These are phyloP conservation scores for Athrips mouffetella DNA, from an alignment of 2,888 invertebrate genomes.

Conservation along the genomic window DNA sequence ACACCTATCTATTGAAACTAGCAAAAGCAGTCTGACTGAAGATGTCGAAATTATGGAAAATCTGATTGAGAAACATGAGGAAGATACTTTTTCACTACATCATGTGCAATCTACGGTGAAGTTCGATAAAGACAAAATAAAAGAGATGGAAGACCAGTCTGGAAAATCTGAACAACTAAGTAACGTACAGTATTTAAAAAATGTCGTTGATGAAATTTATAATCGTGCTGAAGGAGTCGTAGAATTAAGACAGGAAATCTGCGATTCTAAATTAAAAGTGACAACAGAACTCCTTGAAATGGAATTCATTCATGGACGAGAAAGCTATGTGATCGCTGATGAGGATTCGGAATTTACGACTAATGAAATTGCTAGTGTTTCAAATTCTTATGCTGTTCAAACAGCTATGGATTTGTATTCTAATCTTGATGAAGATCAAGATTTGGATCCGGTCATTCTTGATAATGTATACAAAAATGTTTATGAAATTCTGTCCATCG, in stretches of 20 bases:
- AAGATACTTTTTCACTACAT: too few relatives aligned
- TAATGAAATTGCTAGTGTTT: slow-evolving; percentile 17
- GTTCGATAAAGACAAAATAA: neutral
- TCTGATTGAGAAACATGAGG: too few relatives aligned
- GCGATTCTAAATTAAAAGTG: slow-evolving; percentile 2
- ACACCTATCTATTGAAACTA: too few relatives aligned
- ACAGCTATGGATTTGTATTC: slow-evolving; percentile 30
- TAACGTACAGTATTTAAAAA: neutral
- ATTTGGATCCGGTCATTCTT: slow-evolving; percentile 19
- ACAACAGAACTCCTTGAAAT: slow-evolving; percentile 18
- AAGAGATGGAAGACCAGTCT: neutral
- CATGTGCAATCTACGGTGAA: too few relatives aligned
- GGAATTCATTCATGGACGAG: slow-evolving; percentile 5
- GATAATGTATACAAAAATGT: slow-evolving; percentile 23
- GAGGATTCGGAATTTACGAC: slow-evolving; percentile 23
- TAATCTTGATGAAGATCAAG: slow-evolving; percentile 18
- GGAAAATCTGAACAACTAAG: neutral
- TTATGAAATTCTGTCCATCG: slow-evolving; percentile 23
- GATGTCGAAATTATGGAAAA: too few relatives aligned
- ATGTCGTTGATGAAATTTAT: neutral
- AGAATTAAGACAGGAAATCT: slow-evolving; percentile 28
- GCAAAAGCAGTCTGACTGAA: too few relatives aligned
- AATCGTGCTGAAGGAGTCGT: slow-evolving; percentile 18
- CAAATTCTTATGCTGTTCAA: slow-evolving; percentile 21
- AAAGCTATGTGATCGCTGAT: slow-evolving; percentile 19